Base-by-base conservation (phyloP, 2,113 vertebrate species). In the Lepisosteus oculatus region DNA sequence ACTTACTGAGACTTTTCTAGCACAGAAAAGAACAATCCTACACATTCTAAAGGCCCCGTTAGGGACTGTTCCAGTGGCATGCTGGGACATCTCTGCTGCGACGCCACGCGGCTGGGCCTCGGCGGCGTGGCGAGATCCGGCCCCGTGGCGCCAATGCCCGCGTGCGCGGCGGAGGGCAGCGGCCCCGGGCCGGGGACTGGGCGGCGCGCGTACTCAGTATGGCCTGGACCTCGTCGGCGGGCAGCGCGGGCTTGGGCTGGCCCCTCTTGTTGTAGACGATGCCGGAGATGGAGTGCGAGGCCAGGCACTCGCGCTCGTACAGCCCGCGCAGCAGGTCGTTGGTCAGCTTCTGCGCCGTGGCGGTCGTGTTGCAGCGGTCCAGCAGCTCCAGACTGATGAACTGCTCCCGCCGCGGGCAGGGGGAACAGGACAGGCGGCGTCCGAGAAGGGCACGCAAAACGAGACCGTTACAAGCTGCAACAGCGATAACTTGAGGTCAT, bases 231-330 rank as follows among this genome's bases (percentile, higher is more conserved):
- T 86, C 78, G 43, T 83, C 80, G 9, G 79, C 78, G 13, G 85
- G 85, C 15, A 85, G 78, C 12, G 83, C 85, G 9, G 85, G 85
- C 65, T 86, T 86, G 44, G 83, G 81, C 43, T 76, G 78, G 55
- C 81, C 80, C 43, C 78, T 78, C 69, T 84, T 83, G 74, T 83
- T 85, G 76, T 79, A 85, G 55, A 83, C 55, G 54, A 75, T 71
- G 63, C 83, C 81, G 14, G 79, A 80, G 78, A 86, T 85, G 57
- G 85, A 83, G 78, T 83, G 81, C 12, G 80, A 83, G 8, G 79
- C 82, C 77, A 84, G 74, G 68, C 78, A 83, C 74, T 81, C 80
- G 55, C 80, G 70, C 65, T 78, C 79, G 2, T 86, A 86, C 41
- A 85, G 79, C 43, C 78, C 74, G 5, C 79, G 74, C 66, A 85